Evolutionary conservation across 2,797 vertebrate species (phyloP), one percentile per base, ranked within the genome.

Genomic region (Heteromormyrus szaboi): DNA sequence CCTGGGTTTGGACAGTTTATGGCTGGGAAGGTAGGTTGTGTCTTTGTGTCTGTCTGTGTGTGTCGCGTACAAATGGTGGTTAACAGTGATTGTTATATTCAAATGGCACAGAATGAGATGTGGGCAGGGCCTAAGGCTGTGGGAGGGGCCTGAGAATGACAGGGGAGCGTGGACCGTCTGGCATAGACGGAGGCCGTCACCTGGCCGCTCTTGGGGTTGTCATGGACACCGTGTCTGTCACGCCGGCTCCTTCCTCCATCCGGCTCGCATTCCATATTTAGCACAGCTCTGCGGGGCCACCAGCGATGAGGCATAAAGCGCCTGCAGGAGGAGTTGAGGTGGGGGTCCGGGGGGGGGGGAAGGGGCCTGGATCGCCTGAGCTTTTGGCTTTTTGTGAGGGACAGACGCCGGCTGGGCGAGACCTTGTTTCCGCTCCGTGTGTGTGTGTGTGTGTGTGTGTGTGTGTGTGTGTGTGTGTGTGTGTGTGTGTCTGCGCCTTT

Each of bases 1-100:
- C 97, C 98, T 0, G 98, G 98, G 89, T 98, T 99, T 11, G 98
- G 98, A 88, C 98, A 99, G 93, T 99, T 99, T 93, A 99, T 99
- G 98, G 98, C 98, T 0, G 98, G 98, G 90, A 97, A 97, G 97
- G 98, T 99, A 96, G 59, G 92, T 22, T 59, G 7, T 59, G 50
- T 86, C 7, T 86, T 51, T 56, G 12, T 17, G 29, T 85, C 50
- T 54, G 84, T 54, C 50, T 85, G 48, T 22, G 22, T 25, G 83
- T 50, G 29, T 44, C 44, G 2, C 3, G 25, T 25, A 29, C 11
- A 84, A 22, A 84, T 25, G n/a, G n/a, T 25, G 22, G 19, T 25
- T 84, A 48, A 12, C 46, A 51, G 81, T 50, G 48, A 29, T 25
- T 83, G 9, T 44, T 83, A 83, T 44, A 48, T 25, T n/a, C 41